phyloP scores from a whole-genome alignment of 1,140 invertebrate species.

The Drosophila paulistorum region DNA sequence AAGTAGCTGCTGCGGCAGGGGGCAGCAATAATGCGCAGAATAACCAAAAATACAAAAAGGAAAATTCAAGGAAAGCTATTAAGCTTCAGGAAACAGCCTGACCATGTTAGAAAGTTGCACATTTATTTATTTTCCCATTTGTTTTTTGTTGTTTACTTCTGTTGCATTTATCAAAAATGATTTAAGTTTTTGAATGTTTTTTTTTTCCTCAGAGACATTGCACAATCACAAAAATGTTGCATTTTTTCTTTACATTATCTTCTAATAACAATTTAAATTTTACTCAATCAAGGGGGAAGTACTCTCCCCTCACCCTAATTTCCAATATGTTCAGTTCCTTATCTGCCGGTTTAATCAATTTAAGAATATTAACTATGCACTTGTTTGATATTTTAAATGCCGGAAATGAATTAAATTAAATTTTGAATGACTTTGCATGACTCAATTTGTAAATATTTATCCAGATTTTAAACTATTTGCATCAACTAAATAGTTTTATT shows the following conservation, averaged over 20 bases:
- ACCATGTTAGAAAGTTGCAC: slow-evolving; percentile 47
- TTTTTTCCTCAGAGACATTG: slow-evolving; percentile 26
- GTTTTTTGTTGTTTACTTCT: slow-evolving; percentile 12
- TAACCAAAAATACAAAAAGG: slow-evolving; percentile 20
- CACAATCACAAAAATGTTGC: slow-evolving; percentile 37
- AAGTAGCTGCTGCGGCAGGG: background rate
- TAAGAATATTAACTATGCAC: too few species aligned
- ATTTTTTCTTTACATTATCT: slow-evolving; percentile 1
- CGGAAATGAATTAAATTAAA: too few species aligned
- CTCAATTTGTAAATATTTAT: too few species aligned
- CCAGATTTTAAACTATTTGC: too few species aligned
- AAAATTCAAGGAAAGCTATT: slow-evolving; percentile 57
- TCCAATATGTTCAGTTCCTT: too few species aligned
- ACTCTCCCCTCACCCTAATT: too few species aligned
- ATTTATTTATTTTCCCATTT: slow-evolving; percentile 10
- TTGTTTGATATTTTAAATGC: too few species aligned
- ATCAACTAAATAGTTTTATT: too few species aligned
- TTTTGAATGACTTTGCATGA: too few species aligned
- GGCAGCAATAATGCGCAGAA: slow-evolving; percentile 50
- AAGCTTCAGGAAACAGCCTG: slow-evolving; percentile 45
- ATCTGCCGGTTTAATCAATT: too few species aligned
- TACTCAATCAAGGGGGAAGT: background rate
- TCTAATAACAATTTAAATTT: slow-evolving; percentile 10
- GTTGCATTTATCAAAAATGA: slow-evolving; percentile 32
- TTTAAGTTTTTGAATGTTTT: too few species aligned